Evolutionary conservation across 2,113 vertebrate genomes (phyloP), one percentile per base, ranked within the genome.

Genomic region (Spea multiplicata): DNA sequence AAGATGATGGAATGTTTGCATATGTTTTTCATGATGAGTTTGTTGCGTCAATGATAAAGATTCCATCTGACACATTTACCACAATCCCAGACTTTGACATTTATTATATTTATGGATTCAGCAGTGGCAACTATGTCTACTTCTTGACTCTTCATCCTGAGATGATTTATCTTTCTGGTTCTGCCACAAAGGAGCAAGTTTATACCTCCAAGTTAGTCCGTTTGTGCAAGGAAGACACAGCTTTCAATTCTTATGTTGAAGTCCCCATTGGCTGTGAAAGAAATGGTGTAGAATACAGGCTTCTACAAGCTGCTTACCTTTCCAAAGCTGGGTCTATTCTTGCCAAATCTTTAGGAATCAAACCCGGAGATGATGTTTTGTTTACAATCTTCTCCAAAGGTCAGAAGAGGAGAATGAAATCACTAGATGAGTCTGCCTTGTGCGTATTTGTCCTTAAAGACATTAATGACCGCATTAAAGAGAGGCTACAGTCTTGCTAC

Each of bases 21-120:
- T 99, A 98, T 0, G 97, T 98, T 86, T 99, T 99, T 89, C 97
- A 99, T 0, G 97, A 99, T 0, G 97, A 99, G 83, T 99, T 99
- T 85, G 96, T 99, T 85, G 96, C 97, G 44, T 99, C 97, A 0
- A 97, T 98, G 95, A 98, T 99, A 84, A 99, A 99, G 84, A 99
- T 99, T 85, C 97, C 97, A 0, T 99, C 97, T 0, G 96, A 99
- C 61, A 99, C 97, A 3, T 99, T 99, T 81, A 98, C 97, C 0
- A 93, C 99, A 71, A 97, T 99, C 85, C 97, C 97, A 0, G 96
- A 98, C 86, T 99, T 99, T 12, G 97, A 99, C 68, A 99, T 99
- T 78, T 99, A 99, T 86, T 99, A 99, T 44, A 94, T 99, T 83
- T 99, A 99, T 0, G 97, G 97, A 82, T 99, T 99, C 83, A 96